Conservation (phyloP, 1,140 invertebrate genomes). For the Lepidurus apus region DNA sequence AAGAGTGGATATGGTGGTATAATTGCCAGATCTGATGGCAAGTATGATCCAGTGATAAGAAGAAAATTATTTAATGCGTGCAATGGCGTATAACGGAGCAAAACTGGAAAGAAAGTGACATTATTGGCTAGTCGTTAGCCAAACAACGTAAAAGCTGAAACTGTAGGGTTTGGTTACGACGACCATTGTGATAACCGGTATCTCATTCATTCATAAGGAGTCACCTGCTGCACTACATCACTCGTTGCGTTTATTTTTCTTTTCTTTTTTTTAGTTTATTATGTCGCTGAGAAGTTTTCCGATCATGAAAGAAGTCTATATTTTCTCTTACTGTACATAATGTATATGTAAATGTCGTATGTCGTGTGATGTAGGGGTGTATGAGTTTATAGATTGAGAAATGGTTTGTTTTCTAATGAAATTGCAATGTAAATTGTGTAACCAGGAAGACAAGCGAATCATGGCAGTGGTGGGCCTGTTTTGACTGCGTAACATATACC, state of each 20-base stretch:
- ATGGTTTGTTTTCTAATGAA: conserved; percentile 11
- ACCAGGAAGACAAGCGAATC: conserved; percentile 9
- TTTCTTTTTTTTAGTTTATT: neutral
- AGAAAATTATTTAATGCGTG: neutral
- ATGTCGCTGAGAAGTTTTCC: neutral
- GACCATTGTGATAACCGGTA: conserved; percentile 21
- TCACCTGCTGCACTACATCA: conserved; percentile 9
- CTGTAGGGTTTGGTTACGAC: conserved; percentile 8
- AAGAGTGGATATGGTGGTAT: conserved; percentile 10
- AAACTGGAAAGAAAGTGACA: conserved; percentile 1
- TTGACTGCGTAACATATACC: conserved; percentile 12
- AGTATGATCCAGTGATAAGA: neutral
- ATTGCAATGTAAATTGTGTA: conserved; percentile 9
- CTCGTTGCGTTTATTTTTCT: neutral
- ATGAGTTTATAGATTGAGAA: conserved; percentile 6
- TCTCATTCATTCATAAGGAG: conserved; percentile 22
- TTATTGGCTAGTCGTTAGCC: conserved; percentile 15
- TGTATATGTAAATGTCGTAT: neutral
- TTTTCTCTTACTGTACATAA: conserved; percentile 22
- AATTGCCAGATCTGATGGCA: neutral
- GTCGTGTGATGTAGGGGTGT: neutral
- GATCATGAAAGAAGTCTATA: conserved; percentile 22
- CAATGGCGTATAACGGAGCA: neutral
- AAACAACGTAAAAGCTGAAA: neutral
- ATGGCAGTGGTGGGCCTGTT: conserved; percentile 3